These are phyloP conservation scores for Hyperoplus immaculatus DNA, from an alignment of 2,797 vertebrate species.

Conservation along the genomic window DNA sequence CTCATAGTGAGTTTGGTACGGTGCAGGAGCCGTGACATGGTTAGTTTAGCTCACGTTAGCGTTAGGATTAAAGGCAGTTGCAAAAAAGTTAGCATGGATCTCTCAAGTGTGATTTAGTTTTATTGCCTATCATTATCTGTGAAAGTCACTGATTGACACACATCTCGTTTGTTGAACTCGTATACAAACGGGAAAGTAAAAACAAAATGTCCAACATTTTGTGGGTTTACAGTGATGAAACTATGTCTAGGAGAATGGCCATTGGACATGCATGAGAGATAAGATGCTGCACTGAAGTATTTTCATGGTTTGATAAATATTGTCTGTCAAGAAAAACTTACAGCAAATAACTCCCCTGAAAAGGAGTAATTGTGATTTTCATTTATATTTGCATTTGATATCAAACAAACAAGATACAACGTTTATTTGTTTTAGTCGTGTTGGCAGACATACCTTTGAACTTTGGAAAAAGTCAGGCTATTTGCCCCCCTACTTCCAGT, in stretches of 20 bases:
- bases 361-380: too few relatives aligned
- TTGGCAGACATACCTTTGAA: not conserved
- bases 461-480: not conserved
- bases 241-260: not conserved
- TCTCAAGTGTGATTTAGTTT: too few relatives aligned
- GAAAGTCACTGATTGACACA: not conserved
- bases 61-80: not conserved
- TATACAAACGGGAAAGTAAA: constrained; percentile 9
- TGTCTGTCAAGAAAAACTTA: too few relatives aligned
- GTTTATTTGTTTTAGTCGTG: not conserved
- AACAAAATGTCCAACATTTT: not conserved
- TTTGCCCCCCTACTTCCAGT: not conserved
- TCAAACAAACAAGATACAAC: not conserved
- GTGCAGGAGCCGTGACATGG: not conserved
- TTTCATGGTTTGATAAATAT: too few relatives aligned
- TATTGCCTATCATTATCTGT: not conserved
- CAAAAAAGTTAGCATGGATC: not conserved
- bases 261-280: too few relatives aligned
- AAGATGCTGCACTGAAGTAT: too few relatives aligned
- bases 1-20: not conserved
- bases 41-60: not conserved
- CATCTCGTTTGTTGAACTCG: not conserved
- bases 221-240: not conserved
- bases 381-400: not conserved
- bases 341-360: too few relatives aligned